Conservation (phyloP, 1,140 invertebrate genomes). For the Trachymyrmex cornetzi region DNA sequence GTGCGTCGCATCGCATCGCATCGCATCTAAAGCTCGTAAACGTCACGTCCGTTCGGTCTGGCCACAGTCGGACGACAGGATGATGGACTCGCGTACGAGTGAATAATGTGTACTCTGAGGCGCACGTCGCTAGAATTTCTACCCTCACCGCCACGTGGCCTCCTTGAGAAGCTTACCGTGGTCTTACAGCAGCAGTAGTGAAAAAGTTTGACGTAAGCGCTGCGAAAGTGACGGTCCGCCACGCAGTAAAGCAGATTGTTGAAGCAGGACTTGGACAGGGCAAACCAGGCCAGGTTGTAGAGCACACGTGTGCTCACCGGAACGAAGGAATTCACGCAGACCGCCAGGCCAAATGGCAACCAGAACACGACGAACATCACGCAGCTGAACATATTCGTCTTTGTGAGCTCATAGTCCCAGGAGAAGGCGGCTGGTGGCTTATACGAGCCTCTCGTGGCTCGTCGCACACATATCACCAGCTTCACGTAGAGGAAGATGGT, state of each 20-base stretch:
- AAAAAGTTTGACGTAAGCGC: conserved; percentile 92
- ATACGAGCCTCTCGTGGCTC: conserved; percentile 87
- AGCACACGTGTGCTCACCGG: conserved; percentile 87
- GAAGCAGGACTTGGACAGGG: conserved; percentile 90
- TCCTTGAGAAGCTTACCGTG: conserved; percentile 90
- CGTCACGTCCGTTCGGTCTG: conserved; percentile 86
- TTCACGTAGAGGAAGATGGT: conserved; percentile 87
- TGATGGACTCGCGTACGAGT: conserved; percentile 89
- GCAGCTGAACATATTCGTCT: conserved; percentile 90
- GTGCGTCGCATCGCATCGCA: conserved; percentile 7
- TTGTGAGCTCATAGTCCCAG: conserved; percentile 89
- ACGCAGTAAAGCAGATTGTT: conserved; percentile 90
- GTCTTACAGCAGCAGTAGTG: conserved; percentile 95
- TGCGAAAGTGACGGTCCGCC: conserved; percentile 90
- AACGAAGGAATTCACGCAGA: conserved; percentile 86
- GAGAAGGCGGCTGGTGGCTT: conserved; percentile 89
- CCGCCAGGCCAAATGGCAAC: conserved; percentile 89
- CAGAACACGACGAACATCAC: conserved; percentile 89
- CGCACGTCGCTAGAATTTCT: conserved; percentile 89
- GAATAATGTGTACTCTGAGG: conserved; percentile 92
- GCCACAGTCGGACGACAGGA: conserved; percentile 83
- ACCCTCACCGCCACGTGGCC: conserved; percentile 87
- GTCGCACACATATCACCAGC: conserved; percentile 84
- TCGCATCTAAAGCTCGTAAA: conserved; percentile 87
- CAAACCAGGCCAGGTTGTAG: conserved; percentile 90